These are phyloP conservation scores for Oplegnathus fasciatus DNA, from an alignment of 2,113 vertebrate species.

Conservation along the genomic window DNA sequence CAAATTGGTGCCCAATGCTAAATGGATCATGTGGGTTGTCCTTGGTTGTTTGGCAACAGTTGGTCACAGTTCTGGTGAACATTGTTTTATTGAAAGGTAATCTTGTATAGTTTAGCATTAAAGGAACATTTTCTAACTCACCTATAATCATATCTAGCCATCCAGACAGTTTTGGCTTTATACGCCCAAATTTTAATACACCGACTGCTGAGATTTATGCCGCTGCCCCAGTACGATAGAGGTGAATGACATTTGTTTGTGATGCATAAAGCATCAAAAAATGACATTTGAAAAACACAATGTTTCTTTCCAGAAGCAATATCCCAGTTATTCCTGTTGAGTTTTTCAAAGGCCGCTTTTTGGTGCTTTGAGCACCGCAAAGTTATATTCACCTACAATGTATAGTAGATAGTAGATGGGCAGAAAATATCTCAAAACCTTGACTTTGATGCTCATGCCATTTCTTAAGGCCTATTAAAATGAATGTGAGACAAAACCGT, in stretches of 20 bases:
- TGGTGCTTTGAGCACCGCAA: background rate
- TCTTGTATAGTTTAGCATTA: background rate
- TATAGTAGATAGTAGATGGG: background rate
- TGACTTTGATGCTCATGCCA: background rate
- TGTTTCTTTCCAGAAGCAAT: background rate
- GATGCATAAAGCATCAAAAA: background rate
- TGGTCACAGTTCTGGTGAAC: background rate
- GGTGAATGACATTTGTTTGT: background rate
- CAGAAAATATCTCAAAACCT: background rate
- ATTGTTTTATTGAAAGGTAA: background rate
- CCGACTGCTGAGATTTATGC: background rate
- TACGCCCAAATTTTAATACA: background rate
- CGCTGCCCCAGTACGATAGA: background rate
- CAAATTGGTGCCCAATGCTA: background rate
- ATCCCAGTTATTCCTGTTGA: background rate
- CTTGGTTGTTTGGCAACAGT: background rate
- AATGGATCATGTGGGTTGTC: background rate
- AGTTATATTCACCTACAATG: background rate
- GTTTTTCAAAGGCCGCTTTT: background rate
- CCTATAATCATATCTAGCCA: background rate
- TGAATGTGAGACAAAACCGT: background rate
- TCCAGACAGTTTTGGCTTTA: background rate
- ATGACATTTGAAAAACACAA: background rate
- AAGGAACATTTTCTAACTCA: background rate
- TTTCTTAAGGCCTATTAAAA: background rate